A percentile compares a stretch with the other conserved stretches of the same genome.
These are phyloP conservation scores for Myathropa florea DNA, from an alignment of 2,888 invertebrate genomes.

Conservation along the genomic window DNA sequence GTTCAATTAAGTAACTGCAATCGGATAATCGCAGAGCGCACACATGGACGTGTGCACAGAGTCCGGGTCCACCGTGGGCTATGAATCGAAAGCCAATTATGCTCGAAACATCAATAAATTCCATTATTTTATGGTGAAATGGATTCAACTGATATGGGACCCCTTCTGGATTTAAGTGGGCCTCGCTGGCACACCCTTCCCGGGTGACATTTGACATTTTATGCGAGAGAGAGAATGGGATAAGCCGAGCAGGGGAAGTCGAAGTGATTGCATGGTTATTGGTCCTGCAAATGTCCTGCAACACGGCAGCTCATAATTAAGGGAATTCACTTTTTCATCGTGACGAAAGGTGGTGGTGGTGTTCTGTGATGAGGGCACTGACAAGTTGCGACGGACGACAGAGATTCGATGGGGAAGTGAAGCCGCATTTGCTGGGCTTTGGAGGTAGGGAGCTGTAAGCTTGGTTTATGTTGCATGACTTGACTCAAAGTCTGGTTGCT, in stretches of 20 bases:
- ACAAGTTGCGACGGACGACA: background rate
- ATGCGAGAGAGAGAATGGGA: conserved; percentile 16
- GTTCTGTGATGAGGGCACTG: background rate
- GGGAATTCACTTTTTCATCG: background rate
- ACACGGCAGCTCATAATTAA: background rate
- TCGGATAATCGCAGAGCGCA: conserved; percentile 17
- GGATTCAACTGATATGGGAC: conserved; percentile 19
- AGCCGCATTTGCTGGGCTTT: background rate
- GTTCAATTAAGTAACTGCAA: conserved; percentile 41
- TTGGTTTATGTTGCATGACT: too few relatives aligned
- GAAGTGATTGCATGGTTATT: background rate
- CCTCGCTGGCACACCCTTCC: background rate
- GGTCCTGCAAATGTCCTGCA: background rate
- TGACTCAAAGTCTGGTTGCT: too few relatives aligned
- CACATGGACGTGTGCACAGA: too few relatives aligned
- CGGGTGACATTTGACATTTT: conserved; percentile 31
- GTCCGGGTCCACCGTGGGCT: too few relatives aligned
- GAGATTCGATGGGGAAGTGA: background rate
- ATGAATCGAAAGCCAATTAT: conserved; percentile 37
- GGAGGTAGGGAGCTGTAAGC: too few relatives aligned
- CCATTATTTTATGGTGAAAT: conserved; percentile 32
- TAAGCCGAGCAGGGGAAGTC: background rate
- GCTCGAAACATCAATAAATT: conserved; percentile 34
- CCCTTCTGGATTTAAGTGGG: conserved; percentile 11
- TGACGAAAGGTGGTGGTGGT: background rate